phyloP scores from a whole-genome alignment of 2,888 invertebrate genomes.

The Lochmaea capreae region DNA sequence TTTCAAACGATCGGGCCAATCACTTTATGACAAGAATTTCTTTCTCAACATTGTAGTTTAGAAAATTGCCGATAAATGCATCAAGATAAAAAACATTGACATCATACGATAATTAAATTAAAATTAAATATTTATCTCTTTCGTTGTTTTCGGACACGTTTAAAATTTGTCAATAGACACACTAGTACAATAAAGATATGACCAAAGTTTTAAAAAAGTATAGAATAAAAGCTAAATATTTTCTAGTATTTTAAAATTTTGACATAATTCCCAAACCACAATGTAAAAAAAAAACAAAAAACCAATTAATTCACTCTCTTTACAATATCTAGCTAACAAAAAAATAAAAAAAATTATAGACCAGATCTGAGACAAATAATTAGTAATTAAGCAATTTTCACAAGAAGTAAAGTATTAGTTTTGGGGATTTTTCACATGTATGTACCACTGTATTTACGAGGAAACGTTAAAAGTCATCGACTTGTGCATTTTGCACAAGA shows the following conservation, averaged over 20 bases:
- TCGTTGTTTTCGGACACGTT: not conserved
- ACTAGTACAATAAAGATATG: not conserved
- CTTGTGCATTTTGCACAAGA: not conserved
- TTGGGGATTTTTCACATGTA: not conserved
- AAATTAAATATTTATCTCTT: not conserved
- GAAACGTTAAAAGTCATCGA: not conserved
- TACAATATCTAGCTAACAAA: slow-evolving; percentile 22
- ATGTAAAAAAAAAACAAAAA: slow-evolving; percentile 19
- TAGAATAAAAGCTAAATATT: not conserved
- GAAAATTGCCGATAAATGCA: slow-evolving; percentile 9
- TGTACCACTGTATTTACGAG: not conserved
- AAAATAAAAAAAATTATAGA: not conserved
- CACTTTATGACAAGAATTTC: slow-evolving; percentile 27
- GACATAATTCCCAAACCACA: slow-evolving; percentile 15
- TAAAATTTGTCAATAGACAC: not conserved
- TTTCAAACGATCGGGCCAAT: slow-evolving; percentile 32
- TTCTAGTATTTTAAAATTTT: not conserved
- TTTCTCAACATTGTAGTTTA: slow-evolving; percentile 12
- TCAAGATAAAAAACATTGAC: not conserved
- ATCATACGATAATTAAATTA: not conserved
- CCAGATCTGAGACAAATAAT: not conserved
- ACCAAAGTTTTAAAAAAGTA: not conserved
- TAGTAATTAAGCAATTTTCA: slow-evolving; percentile 1
- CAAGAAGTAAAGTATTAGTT: not conserved
- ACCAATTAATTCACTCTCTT: slow-evolving; percentile 22